Percentiles rank a stretch among this genome's conserved stretches.
Evolutionary conservation across 2,888 invertebrate genomes (phyloP).

Genomic region (Protodeltote pygarga): DNA sequence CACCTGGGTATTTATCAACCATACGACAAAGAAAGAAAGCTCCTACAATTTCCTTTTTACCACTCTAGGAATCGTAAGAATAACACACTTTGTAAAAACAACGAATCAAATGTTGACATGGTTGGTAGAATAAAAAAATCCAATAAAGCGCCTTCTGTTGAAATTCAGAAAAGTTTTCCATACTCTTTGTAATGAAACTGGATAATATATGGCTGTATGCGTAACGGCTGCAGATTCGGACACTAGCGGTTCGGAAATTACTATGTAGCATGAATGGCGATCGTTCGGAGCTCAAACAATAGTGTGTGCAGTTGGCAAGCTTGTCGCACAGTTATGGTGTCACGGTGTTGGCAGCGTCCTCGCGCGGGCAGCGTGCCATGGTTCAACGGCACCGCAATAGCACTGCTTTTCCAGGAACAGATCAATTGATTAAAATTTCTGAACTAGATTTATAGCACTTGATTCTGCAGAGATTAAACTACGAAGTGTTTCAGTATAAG

Average conservation of each 20-base stretch:
- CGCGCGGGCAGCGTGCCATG: conserved; percentile 69
- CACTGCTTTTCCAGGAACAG: conserved; percentile 38
- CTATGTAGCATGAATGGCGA: conserved; percentile 29
- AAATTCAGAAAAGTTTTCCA: too few species aligned
- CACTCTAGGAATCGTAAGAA: too few species aligned
- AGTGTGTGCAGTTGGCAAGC: conserved; percentile 45
- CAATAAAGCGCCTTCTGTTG: conserved; percentile 2
- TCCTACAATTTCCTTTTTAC: too few species aligned
- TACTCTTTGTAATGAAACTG: conserved; percentile 18
- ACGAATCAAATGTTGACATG: too few species aligned
- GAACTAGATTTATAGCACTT: conserved; percentile 50
- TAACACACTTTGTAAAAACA: too few species aligned
- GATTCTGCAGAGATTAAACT: too few species aligned
- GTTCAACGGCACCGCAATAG: conserved; percentile 59
- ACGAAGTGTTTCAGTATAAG: too few species aligned
- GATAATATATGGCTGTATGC: conserved; percentile 13
- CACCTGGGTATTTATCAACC: too few species aligned
- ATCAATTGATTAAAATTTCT: conserved; percentile 58
- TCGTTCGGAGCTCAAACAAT: conserved; percentile 21
- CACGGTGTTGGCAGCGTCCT: conserved; percentile 36
- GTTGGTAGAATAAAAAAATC: too few species aligned
- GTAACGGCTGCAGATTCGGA: conserved; percentile 8
- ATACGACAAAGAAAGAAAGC: too few species aligned
- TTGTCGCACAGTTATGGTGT: conserved; percentile 37
- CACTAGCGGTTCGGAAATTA: conserved; percentile 26